Percentiles rank a stretch among this genome's conserved stretches.
Evolutionary conservation across 2,888 invertebrate genomes (phyloP).

Genomic region (Leistus spinibarbis): DNA sequence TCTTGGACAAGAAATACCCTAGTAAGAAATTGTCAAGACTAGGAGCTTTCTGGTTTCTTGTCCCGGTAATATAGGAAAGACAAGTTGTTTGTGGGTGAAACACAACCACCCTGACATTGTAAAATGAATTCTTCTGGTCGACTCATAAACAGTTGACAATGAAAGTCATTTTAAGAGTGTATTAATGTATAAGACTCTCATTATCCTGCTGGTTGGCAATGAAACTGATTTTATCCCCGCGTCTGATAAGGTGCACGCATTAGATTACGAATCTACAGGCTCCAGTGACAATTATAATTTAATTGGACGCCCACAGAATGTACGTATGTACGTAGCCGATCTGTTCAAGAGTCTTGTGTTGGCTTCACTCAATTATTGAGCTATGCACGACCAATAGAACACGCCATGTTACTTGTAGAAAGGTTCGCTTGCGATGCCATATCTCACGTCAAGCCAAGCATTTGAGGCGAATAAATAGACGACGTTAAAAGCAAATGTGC

Average conservation of each 20-base stretch:
- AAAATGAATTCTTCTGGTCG: too few relatives aligned
- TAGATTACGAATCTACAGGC: constrained; percentile 16
- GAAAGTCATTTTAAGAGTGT: too few relatives aligned
- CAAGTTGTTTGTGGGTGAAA: too few relatives aligned
- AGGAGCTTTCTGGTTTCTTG: too few relatives aligned
- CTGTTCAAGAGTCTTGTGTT: constrained; percentile 18
- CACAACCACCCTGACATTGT: too few relatives aligned
- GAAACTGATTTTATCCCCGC: background rate
- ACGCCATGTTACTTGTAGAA: background rate
- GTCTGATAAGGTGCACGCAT: constrained; percentile 17
- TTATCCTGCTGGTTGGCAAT: too few relatives aligned
- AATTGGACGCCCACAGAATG: constrained; percentile 31
- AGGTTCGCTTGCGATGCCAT: background rate
- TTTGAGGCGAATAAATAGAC: background rate
- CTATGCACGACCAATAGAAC: constrained; percentile 27
- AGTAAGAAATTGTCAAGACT: too few relatives aligned
- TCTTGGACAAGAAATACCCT: too few relatives aligned
- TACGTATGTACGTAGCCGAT: constrained; percentile 1
- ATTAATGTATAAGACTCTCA: too few relatives aligned
- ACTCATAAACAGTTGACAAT: too few relatives aligned
- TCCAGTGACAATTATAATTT: constrained; percentile 36
- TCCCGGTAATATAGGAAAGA: too few relatives aligned
- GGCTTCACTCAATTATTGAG: constrained; percentile 25
- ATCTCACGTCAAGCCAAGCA: background rate
- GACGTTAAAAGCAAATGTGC: background rate